Evolutionary conservation across 2,113 vertebrate genomes (phyloP).

Genomic region (Pelodiscus sinensis): DNA sequence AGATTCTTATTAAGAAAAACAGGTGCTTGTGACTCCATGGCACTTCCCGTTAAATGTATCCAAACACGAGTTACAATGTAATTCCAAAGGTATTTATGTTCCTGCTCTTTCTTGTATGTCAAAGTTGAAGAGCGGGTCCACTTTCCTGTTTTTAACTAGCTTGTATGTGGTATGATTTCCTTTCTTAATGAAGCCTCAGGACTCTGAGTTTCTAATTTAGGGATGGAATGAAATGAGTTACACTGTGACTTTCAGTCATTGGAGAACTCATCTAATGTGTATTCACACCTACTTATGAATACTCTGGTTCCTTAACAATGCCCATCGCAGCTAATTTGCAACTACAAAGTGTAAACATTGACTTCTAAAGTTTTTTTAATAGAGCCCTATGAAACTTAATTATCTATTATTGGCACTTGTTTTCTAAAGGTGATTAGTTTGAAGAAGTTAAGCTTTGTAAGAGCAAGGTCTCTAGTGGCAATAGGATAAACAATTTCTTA

Average conservation of each 20-base stretch:
- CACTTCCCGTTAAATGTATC: neutral
- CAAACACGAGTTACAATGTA: slow-evolving; percentile 32
- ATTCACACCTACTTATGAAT: slow-evolving; percentile 22
- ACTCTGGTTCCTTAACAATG: slow-evolving; percentile 73
- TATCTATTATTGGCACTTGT: slow-evolving; percentile 72
- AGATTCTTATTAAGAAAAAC: neutral
- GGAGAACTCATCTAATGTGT: slow-evolving; percentile 56
- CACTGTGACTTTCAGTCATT: slow-evolving; percentile 61
- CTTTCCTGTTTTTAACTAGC: slow-evolving; percentile 39
- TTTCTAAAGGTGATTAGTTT: slow-evolving; percentile 67
- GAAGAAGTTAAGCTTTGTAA: slow-evolving; percentile 55
- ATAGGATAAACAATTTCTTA: slow-evolving; percentile 42
- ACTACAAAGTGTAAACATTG: slow-evolving; percentile 66
- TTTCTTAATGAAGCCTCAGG: slow-evolving; percentile 66
- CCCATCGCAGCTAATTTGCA: slow-evolving; percentile 78
- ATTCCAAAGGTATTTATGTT: slow-evolving; percentile 38
- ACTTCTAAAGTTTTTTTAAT: slow-evolving; percentile 70
- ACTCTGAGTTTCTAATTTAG: slow-evolving; percentile 72
- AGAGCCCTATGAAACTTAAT: slow-evolving; percentile 77
- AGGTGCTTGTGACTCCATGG: neutral
- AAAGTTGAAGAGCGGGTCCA: slow-evolving; percentile 41
- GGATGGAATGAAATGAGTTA: slow-evolving; percentile 61
- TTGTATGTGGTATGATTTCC: slow-evolving; percentile 53
- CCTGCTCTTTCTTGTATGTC: slow-evolving; percentile 21
- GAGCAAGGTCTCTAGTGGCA: slow-evolving; percentile 40